Base-by-base conservation (phyloP, 1,140 invertebrate species). In the Glomeris maerens region DNA sequence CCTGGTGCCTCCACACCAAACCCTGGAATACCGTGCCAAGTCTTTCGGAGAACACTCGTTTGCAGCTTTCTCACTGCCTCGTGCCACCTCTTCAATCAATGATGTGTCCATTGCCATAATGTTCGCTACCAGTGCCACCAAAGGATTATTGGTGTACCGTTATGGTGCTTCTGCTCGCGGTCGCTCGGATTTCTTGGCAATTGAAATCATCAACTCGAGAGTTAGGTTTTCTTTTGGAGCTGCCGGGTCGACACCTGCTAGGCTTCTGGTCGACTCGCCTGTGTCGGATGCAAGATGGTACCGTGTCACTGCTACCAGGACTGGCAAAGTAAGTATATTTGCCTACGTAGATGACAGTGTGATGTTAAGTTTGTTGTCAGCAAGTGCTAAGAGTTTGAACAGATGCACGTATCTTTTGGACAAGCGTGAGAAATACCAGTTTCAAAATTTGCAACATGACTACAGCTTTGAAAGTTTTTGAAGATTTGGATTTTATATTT, bases 1-100 rank as follows among this genome's bases (percentile, higher is more conserved):
- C n/a, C 88, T 66, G 86, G 92, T 70, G 88, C 88, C 0, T 94
- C 89, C 63, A 74, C 79, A n/a, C 86, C 87, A 1, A 90, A 86
- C 67, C 89, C 89, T 7, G 94, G 86, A 95, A 64, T 81, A 81
- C 53, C 81, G 84, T 0, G 89, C 84, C 5, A 88, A 79, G 63
- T 88, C 89, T 17, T 95, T 96, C 63, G 75, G 78, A 47, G 84
- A 86, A 57, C 69, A 90, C 0, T 94, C 90, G 0, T 95, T 78
- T 63, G 88, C 93, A 81, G 74, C 80, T 13, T 94, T 92, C 65
- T 78, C 81, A 2, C 69, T 85, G 0, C 60, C 95, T 38, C 84
- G 91, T 60, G 77, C 83, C 1, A 83, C 80, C n/a, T n/a, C n/a
- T n/a, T n/a, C n/a, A n/a, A n/a, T n/a, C 27, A 50, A 45, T 22